Conservation (phyloP, 1,140 invertebrate genomes). For the Drosophila obscura region DNA sequence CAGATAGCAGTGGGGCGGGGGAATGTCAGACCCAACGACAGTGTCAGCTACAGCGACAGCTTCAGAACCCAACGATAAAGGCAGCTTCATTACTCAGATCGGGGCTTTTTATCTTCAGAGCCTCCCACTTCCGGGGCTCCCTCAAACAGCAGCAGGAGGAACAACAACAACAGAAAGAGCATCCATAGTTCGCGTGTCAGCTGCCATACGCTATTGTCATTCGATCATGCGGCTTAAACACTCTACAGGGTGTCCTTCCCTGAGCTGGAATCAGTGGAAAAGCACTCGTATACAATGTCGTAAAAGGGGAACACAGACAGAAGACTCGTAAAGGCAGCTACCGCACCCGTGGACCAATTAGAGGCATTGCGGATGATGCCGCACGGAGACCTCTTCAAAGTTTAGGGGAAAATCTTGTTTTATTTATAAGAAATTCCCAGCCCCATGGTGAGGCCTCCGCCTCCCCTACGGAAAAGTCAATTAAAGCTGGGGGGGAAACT, state of each 20-base stretch:
- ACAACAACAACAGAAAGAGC: neutral
- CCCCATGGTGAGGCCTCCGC: neutral
- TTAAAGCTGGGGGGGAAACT: conserved; percentile 26
- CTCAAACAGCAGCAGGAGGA: neutral
- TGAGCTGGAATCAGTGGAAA: too few relatives aligned
- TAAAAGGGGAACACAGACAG: conserved; percentile 9
- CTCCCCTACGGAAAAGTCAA: neutral
- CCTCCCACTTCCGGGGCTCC: neutral
- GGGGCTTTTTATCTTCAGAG: conserved; percentile 26
- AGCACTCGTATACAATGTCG: conserved; percentile 10
- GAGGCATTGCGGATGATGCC: neutral
- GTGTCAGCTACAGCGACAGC: neutral
- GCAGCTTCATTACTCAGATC: conserved; percentile 32
- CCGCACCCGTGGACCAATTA: conserved; percentile 22
- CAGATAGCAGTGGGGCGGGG: neutral
- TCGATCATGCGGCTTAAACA: too few relatives aligned
- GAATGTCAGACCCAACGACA: neutral
- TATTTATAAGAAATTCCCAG: conserved; percentile 37
- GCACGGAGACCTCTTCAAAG: conserved; percentile 36
- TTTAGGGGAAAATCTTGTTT: conserved; percentile 48
- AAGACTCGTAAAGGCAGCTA: neutral
- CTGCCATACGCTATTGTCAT: too few relatives aligned
- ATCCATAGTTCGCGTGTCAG: conserved; percentile 2
- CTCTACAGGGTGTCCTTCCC: too few relatives aligned
- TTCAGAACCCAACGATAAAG: conserved; percentile 18